Percentiles rank a stretch among this genome's conserved stretches.
Conservation (phyloP, 2,113 vertebrate species). For the Albula goreensis region DNA sequence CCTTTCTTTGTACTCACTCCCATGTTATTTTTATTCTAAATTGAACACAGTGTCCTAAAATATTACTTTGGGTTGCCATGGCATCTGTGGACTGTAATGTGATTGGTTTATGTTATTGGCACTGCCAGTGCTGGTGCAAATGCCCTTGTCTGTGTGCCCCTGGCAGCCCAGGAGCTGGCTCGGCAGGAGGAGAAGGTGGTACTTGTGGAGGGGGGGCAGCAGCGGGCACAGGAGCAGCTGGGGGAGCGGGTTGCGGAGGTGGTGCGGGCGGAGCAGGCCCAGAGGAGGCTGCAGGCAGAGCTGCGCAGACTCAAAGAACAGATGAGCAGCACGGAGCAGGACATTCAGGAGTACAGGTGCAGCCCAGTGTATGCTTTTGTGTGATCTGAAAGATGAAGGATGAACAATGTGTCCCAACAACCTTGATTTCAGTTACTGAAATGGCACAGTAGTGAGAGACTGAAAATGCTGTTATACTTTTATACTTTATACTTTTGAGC, state of each 20-base stretch:
- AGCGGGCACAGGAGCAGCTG: slow-evolving; percentile 37
- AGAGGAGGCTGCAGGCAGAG: slow-evolving; percentile 33
- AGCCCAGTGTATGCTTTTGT: neutral
- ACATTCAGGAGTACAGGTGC: slow-evolving; percentile 48
- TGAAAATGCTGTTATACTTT: too few species aligned
- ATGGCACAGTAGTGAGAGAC: too few species aligned
- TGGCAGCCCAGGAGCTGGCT: slow-evolving; percentile 55
- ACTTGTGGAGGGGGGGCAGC: slow-evolving; percentile 40
- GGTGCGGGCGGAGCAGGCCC: slow-evolving; percentile 35
- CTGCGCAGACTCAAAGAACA: slow-evolving; percentile 38
- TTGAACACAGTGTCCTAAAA: too few species aligned
- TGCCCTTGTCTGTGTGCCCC: slow-evolving; percentile 1
- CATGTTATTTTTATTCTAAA: too few species aligned
- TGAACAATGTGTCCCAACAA: too few species aligned
- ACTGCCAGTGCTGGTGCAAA: neutral
- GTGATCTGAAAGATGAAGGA: too few species aligned
- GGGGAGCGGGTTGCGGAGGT: slow-evolving; percentile 21
- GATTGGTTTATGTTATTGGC: slow-evolving; percentile 37
- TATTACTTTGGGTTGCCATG: too few species aligned
- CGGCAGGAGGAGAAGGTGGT: slow-evolving; percentile 58
- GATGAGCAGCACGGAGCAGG: slow-evolving; percentile 20
- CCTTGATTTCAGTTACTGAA: too few species aligned
- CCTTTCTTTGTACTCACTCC: neutral
- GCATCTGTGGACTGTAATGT: slow-evolving; percentile 35
- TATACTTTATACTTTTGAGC: too few species aligned